Evolutionary conservation across 2,888 invertebrate genomes (phyloP).

Genomic region (Acrobasis repandana): DNA sequence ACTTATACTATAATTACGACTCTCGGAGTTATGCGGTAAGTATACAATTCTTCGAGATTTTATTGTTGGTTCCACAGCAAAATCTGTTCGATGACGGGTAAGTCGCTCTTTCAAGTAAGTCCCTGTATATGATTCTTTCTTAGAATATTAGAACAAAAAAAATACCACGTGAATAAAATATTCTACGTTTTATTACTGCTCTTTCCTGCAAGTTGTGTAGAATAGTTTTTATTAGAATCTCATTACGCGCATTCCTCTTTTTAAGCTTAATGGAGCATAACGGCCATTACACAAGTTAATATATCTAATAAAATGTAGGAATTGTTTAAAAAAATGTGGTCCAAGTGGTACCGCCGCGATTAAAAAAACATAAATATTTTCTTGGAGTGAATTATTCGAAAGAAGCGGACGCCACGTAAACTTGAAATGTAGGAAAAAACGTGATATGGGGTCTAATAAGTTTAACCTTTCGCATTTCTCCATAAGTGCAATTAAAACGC

Average conservation of each 20-base stretch:
- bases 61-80: too few relatives aligned
- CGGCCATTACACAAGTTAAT: background rate
- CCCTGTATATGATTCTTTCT: too few relatives aligned
- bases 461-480: constrained; percentile 69
- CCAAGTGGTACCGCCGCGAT: background rate
- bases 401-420: constrained; percentile 51
- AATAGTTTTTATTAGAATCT: background rate
- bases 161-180: background rate
- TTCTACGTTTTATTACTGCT: background rate
- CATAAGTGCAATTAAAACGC: constrained; percentile 65
- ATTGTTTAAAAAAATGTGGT: background rate
- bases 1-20: too few relatives aligned
- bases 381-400: constrained; percentile 35
- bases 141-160: background rate
- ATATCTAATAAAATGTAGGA: constrained; percentile 15
- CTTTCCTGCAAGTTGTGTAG: background rate
- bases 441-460: constrained; percentile 52
- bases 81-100: too few relatives aligned
- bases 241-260: constrained; percentile 3
- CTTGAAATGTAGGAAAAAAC: constrained; percentile 50
- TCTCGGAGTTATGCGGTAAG: too few relatives aligned
- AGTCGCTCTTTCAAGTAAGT: too few relatives aligned
- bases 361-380: constrained; percentile 38
- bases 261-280: constrained; percentile 2
- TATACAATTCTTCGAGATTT: too few relatives aligned